phyloP scores from a whole-genome alignment of 2,888 invertebrate species.

The Drosophila melanosoma region DNA sequence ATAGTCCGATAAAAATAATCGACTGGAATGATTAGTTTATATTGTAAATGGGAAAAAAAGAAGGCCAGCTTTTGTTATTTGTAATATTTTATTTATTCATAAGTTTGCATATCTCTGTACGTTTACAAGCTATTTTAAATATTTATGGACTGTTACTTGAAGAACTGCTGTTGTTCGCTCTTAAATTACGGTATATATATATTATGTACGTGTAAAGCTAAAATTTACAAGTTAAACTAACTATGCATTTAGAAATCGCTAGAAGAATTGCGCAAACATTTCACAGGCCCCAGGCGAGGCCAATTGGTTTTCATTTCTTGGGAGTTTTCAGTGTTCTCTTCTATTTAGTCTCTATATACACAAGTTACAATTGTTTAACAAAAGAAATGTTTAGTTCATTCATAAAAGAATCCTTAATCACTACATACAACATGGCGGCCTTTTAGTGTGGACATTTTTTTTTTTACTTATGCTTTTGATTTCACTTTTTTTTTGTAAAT shows the following conservation, averaged over 20 bases:
- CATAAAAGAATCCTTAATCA: slow-evolving; percentile 59
- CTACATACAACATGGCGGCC: slow-evolving; percentile 75
- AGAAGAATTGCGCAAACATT: slow-evolving; percentile 53
- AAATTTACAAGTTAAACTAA: slow-evolving; percentile 81
- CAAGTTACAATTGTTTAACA: slow-evolving; percentile 71
- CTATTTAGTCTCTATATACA: slow-evolving; percentile 64
- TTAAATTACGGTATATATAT: slow-evolving; percentile 46
- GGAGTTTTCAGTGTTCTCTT: slow-evolving; percentile 53
- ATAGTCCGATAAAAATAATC: neutral
- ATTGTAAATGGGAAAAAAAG: neutral
- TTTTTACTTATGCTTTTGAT: neutral
- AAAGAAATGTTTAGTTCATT: slow-evolving; percentile 40
- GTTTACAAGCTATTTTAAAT: slow-evolving; percentile 75
- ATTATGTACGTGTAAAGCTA: slow-evolving; percentile 76
- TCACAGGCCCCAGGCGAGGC: slow-evolving; percentile 57
- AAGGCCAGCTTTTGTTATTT: slow-evolving; percentile 17
- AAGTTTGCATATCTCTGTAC: slow-evolving; percentile 66
- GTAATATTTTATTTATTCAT: slow-evolving; percentile 68
- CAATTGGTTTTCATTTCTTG: slow-evolving; percentile 37
- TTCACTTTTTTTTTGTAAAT: slow-evolving; percentile 12
- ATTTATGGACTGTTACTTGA: slow-evolving; percentile 74
- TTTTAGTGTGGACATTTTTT: slow-evolving; percentile 35
- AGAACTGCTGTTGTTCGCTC: slow-evolving; percentile 59
- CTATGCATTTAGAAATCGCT: slow-evolving; percentile 69
- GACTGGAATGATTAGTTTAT: neutral